Evolutionary conservation across 2,888 invertebrate species (phyloP).

Genomic region (Carabus problematicus): DNA sequence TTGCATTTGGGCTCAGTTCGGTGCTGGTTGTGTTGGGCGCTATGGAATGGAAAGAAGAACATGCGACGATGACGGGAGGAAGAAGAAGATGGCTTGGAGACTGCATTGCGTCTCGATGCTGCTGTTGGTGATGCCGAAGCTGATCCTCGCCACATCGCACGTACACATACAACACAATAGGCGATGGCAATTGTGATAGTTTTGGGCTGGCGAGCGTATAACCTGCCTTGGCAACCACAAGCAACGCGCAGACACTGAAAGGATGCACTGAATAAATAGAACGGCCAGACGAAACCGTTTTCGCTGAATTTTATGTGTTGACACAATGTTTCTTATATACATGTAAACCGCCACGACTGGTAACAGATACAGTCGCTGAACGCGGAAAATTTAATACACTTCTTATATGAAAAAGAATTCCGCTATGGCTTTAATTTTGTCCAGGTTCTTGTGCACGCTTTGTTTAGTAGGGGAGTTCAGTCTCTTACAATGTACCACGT

Average conservation of each 20-base stretch:
- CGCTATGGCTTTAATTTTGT: slow-evolving; percentile 18
- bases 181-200: slow-evolving; percentile 14
- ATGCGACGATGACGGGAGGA: too few relatives aligned
- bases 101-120: too few relatives aligned
- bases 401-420: slow-evolving; percentile 36
- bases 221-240: background rate
- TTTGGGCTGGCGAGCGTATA: background rate
- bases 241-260: too few relatives aligned
- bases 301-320: slow-evolving; percentile 19
- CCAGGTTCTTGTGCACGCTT: background rate
- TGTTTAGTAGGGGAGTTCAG: too few relatives aligned
- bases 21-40: too few relatives aligned
- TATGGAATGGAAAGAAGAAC: too few relatives aligned
- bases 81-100: too few relatives aligned
- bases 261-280: too few relatives aligned
- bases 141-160: background rate
- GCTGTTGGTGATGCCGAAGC: too few relatives aligned
- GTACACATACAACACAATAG: slow-evolving; percentile 21
- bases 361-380: slow-evolving; percentile 26
- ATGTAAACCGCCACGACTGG: slow-evolving; percentile 22
- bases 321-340: slow-evolving; percentile 27
- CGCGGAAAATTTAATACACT: slow-evolving; percentile 32
- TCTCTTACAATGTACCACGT: too few relatives aligned
- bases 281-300: background rate
- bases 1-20: too few relatives aligned